Percentiles rank a stretch among this genome's conserved stretches.
Conservation (phyloP, 2,113 vertebrate genomes). For the Planiliza haematocheilus region DNA sequence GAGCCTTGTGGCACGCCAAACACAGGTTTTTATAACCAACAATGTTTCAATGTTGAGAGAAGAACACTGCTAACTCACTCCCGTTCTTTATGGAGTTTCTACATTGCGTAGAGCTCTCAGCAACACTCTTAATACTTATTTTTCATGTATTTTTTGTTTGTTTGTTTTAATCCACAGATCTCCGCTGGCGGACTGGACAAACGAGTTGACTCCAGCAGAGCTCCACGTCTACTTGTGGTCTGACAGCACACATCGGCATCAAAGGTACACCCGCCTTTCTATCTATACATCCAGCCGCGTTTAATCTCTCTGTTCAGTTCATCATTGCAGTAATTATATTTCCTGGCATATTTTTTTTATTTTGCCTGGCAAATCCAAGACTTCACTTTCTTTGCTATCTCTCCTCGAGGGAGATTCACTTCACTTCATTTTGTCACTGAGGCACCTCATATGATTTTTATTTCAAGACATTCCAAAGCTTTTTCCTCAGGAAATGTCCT, state of each 20-base stretch:
- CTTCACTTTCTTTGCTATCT: slow-evolving; percentile 50
- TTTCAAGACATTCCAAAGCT: slow-evolving; percentile 47
- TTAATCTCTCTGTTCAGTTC: slow-evolving; percentile 73
- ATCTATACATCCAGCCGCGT: slow-evolving; percentile 57
- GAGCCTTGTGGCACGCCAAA: slow-evolving; percentile 17
- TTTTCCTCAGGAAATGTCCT: slow-evolving; percentile 42
- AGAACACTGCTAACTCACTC: background rate
- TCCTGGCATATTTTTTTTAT: slow-evolving; percentile 45
- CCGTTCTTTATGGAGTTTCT: background rate
- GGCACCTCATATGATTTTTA: slow-evolving; percentile 51
- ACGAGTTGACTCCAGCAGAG: slow-evolving; percentile 61
- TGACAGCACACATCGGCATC: slow-evolving; percentile 68
- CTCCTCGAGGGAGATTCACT: slow-evolving; percentile 42
- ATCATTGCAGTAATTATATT: slow-evolving; percentile 71
- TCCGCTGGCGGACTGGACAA: slow-evolving; percentile 64
- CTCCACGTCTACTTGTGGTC: slow-evolving; percentile 55
- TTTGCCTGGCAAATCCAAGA: slow-evolving; percentile 33
- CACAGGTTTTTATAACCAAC: too few species aligned
- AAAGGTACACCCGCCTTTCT: slow-evolving; percentile 72
- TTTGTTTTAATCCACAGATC: slow-evolving; percentile 56
- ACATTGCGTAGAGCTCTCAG: slow-evolving; percentile 14
- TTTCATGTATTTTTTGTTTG: slow-evolving; percentile 20
- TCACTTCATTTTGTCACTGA: slow-evolving; percentile 37
- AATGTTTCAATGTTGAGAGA: background rate
- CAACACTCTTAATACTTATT: slow-evolving; percentile 3